Conservation (phyloP, 2,113 vertebrate genomes). For the Calyptommatus sinebrachiatus region DNA sequence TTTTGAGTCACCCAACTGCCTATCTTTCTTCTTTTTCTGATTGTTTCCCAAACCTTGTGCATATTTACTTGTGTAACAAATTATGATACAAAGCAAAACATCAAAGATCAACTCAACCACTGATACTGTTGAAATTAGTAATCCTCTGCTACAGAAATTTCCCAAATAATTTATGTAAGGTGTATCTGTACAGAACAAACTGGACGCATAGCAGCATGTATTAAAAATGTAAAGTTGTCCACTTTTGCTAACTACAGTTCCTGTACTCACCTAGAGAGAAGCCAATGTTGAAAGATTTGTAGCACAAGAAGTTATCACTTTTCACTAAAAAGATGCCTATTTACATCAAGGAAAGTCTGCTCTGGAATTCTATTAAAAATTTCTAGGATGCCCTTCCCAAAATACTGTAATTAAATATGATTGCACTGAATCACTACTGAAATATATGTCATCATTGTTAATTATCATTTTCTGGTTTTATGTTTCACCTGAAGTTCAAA, state of each 20-base stretch:
- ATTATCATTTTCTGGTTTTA: slow-evolving; percentile 13
- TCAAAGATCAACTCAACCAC: neutral
- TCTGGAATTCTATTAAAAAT: neutral
- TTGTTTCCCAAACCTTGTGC: neutral
- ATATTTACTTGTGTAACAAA: neutral
- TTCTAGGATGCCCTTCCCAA: neutral
- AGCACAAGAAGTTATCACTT: too few species aligned
- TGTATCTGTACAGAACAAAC: too few species aligned
- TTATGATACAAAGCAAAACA: neutral
- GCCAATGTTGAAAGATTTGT: too few species aligned
- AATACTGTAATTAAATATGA: neutral
- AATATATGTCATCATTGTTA: slow-evolving; percentile 3
- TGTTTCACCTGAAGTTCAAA: slow-evolving; percentile 48
- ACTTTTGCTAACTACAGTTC: too few species aligned
- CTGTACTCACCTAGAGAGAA: too few species aligned
- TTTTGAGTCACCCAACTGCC: neutral
- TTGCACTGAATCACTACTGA: slow-evolving; percentile 31
- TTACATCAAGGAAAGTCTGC: neutral
- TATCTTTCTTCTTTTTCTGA: neutral
- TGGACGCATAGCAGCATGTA: too few species aligned
- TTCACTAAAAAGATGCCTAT: neutral
- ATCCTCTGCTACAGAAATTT: neutral
- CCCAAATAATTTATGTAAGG: neutral
- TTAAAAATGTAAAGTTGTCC: too few species aligned
- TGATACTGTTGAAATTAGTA: neutral